A percentile compares a stretch with the other conserved stretches of the same genome.
phyloP scores from a whole-genome alignment of 2,888 invertebrate genomes.

The Zootermopsis nevadensis region DNA sequence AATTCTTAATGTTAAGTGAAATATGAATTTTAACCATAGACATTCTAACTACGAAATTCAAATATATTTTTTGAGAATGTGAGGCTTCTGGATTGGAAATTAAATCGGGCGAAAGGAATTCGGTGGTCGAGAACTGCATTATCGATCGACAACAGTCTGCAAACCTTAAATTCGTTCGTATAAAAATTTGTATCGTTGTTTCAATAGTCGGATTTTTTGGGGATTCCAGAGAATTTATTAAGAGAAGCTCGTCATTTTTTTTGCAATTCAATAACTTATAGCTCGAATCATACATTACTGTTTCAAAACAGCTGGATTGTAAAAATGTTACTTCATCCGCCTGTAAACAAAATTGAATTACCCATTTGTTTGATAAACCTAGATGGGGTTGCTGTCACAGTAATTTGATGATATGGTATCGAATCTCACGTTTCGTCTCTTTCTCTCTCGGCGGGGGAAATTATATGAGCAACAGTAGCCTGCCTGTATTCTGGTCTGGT shows the following conservation, averaged over 20 bases:
- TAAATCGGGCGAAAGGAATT: too few relatives aligned
- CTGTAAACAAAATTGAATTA: neutral
- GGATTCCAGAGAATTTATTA: neutral
- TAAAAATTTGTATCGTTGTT: neutral
- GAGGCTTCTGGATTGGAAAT: too few relatives aligned
- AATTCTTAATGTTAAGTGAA: neutral
- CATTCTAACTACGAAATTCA: too few relatives aligned
- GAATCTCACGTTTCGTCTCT: neutral
- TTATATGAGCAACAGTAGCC: neutral
- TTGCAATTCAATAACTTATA: neutral
- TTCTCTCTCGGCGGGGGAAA: neutral
- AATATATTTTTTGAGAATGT: too few relatives aligned
- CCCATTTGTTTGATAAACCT: neutral
- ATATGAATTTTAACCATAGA: too few relatives aligned
- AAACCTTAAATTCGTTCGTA: neutral
- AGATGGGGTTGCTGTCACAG: neutral
- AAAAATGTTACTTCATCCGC: neutral
- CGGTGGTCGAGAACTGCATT: neutral
- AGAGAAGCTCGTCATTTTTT: neutral
- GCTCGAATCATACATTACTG: slow-evolving; percentile 1
- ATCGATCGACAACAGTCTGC: neutral
- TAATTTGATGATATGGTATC: neutral
- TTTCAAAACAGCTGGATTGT: slow-evolving; percentile 20
- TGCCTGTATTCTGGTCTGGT: neutral
- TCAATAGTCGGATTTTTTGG: neutral